Evolutionary conservation across 2,113 vertebrate species (phyloP).

Genomic region (Halichoeres trimaculatus): DNA sequence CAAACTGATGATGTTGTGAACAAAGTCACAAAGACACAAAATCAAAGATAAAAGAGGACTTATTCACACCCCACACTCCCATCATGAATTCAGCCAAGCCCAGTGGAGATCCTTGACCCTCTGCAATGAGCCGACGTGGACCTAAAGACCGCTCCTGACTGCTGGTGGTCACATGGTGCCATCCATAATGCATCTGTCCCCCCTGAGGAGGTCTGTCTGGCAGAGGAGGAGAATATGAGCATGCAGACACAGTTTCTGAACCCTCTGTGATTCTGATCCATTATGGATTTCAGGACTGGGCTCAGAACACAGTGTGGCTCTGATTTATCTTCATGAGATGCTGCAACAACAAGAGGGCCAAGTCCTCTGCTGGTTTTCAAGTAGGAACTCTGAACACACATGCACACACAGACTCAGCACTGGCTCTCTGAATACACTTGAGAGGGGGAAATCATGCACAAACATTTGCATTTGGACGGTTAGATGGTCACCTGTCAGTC

Average conservation of each 20-base stretch:
- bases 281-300: constrained; percentile 38
- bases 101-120: background rate
- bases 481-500: background rate
- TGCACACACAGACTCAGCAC: background rate
- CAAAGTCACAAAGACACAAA: too few relatives aligned
- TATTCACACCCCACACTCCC: too few relatives aligned
- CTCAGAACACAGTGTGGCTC: constrained; percentile 36
- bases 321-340: constrained; percentile 58
- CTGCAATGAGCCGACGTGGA: background rate
- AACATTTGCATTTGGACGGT: constrained; percentile 26
- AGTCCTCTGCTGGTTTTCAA: constrained; percentile 44
- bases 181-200: constrained; percentile 45
- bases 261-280: constrained; percentile 25
- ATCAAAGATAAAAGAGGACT: too few relatives aligned
- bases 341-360: constrained; percentile 37
- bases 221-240: constrained; percentile 5
- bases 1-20: too few relatives aligned
- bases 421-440: constrained; percentile 4
- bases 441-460: constrained; percentile 28
- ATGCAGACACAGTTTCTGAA: background rate
- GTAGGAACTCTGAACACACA: constrained; percentile 6
- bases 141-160: constrained; percentile 3
- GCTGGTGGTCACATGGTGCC: constrained; percentile 15
- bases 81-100: too few relatives aligned
- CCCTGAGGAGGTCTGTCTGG: constrained; percentile 10